Conservation (phyloP, 2,888 invertebrate species). For the Acanthopleura granulata region DNA sequence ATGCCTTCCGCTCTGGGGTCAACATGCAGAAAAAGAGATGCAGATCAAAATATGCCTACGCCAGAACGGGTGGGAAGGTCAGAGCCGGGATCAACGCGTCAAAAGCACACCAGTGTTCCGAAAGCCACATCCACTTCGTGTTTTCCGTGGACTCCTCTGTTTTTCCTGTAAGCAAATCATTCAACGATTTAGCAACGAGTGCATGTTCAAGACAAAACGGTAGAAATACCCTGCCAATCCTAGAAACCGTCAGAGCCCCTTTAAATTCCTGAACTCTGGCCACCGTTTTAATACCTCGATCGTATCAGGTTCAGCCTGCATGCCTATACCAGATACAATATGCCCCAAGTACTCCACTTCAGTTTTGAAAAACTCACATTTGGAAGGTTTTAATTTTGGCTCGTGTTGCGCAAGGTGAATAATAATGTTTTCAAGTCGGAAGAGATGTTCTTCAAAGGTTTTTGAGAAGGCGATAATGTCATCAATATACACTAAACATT, state of each 20-base stretch:
- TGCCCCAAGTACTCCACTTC: background rate
- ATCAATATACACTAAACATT: conserved; percentile 7
- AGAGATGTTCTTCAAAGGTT: no score
- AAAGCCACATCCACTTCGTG: background rate
- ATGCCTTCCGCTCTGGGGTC: conserved; percentile 21
- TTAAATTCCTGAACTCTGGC: background rate
- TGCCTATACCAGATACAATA: background rate
- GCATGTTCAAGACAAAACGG: conserved; percentile 4
- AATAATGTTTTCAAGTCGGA: background rate
- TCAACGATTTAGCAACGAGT: conserved; percentile 1
- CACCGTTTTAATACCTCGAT: no score
- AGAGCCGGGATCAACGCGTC: background rate
- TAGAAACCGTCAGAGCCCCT: background rate
- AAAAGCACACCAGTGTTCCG: background rate
- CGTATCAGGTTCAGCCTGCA: background rate
- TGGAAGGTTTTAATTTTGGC: background rate
- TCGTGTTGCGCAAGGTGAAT: background rate
- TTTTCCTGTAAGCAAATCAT: conserved; percentile 4
- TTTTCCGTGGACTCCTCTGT: no score
- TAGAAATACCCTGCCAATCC: background rate
- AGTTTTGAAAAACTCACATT: background rate
- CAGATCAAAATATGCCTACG: background rate
- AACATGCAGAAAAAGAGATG: conserved; percentile 2
- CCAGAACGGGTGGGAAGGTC: conserved; percentile 2
- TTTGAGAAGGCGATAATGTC: background rate